Percentiles rank a stretch among this genome's conserved stretches.
These are phyloP conservation scores for Xenopus laevis DNA, from an alignment of 2,113 vertebrate genomes.

Conservation along the genomic window DNA sequence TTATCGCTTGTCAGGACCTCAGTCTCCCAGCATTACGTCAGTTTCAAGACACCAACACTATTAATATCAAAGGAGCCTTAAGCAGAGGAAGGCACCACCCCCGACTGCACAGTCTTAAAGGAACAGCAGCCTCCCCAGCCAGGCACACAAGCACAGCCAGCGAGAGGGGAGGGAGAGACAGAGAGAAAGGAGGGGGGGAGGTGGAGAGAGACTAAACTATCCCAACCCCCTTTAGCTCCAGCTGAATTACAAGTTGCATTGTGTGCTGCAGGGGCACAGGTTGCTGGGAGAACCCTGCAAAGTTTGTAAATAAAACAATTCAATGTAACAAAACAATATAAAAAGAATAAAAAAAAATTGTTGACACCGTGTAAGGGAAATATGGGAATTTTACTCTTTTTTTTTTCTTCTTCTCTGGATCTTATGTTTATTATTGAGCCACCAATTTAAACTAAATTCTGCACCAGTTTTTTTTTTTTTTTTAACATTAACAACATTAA, in stretches of 20 bases:
- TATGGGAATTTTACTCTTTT: no score
- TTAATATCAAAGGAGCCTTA: slow-evolving; percentile 87
- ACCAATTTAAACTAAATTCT: no score
- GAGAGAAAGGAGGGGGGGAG: slow-evolving; percentile 14
- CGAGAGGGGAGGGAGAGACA: no score
- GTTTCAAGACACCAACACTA: slow-evolving; percentile 87
- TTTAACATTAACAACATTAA: no score
- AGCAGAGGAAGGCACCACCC: slow-evolving; percentile 75
- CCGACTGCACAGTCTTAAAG: slow-evolving; percentile 80
- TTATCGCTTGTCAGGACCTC: slow-evolving; percentile 88
- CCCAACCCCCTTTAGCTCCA: slow-evolving; percentile 5
- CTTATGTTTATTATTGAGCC: no score
- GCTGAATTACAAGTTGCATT: slow-evolving; percentile 31
- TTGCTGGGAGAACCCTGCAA: slow-evolving; percentile 13
- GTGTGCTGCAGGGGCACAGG: slow-evolving; percentile 32
- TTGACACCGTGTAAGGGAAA: no score
- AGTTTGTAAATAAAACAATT: slow-evolving; percentile 15
- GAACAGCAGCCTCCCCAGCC: slow-evolving; percentile 63
- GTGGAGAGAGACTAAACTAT: background rate
- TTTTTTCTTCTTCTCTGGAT: no score
- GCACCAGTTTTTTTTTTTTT: no score
- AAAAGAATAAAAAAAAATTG: no score
- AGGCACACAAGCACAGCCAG: slow-evolving; percentile 11
- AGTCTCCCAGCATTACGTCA: slow-evolving; percentile 81
- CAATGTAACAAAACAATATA: no score